Evolutionary conservation across 1,140 invertebrate species (phyloP), one percentile per base, ranked within the genome.

Genomic region (Euborellia annulipes): DNA sequence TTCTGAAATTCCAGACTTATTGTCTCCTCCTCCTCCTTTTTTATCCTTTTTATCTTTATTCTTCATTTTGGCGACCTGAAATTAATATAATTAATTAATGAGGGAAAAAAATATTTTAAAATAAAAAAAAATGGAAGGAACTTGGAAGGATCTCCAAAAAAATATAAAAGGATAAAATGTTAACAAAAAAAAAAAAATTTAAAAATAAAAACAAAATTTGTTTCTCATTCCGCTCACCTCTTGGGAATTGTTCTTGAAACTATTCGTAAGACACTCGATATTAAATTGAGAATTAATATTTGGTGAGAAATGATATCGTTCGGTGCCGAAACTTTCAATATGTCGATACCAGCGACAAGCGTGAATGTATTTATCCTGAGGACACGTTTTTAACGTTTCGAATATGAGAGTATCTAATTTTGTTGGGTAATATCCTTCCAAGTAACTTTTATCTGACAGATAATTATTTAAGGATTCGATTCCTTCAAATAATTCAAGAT

Each of bases 21-120:
- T 58, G 13, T 51, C 68, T 21, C 44, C 49, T n/a, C 20, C 51
- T 3, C 42, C 46, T 3, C 41, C 46, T 34, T 60, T 59, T 54
- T 70, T 67, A 52, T 78, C 77, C 36, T 72, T 69, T 38, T 73
- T 69, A 52, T 76, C 72, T 52, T 63, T 62, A 6, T 61, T 58
- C 59, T 73, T 76, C 55, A 70, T 65, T 61, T 75, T 75, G 17
- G 64, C 62, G 52, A 58, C 42, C 45, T 58, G 53, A 43, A 53
- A 41, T 52, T 27, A 6, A 11, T n/a, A 34, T 14, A 20, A 36
- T 39, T 45, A 17, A 17, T 63, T 64, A 58, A 44, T 57, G 56
- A 49, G 36, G 23, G 11, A 27, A 27, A 11, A 27, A 22, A 13
- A 36, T 16, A 41, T 13, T n/a, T 23, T 16, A 13, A 43, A 46